Conservation (phyloP, 2,797 vertebrate species). For the Acridotheres tristis region DNA sequence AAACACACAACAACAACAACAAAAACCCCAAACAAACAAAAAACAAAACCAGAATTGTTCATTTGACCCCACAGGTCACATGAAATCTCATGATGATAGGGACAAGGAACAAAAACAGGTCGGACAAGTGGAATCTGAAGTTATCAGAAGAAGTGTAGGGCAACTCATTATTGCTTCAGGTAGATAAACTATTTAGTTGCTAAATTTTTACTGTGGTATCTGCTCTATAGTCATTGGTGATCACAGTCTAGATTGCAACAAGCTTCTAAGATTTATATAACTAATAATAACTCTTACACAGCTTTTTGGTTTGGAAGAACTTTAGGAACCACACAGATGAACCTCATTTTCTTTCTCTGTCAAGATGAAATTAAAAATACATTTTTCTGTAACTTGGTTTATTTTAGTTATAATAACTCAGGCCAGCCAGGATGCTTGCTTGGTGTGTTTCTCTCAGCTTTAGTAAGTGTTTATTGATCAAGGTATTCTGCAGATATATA, state of each 20-base stretch:
- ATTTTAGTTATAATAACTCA: not conserved
- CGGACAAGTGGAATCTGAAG: not conserved
- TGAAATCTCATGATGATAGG: not conserved
- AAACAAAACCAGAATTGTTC: not conserved
- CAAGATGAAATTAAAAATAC: slow-evolving; percentile 18
- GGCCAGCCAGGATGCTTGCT: not conserved
- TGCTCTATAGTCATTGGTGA: not conserved
- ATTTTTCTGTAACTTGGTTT: not conserved
- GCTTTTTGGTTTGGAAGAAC: not conserved
- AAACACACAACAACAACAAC: too few species aligned
- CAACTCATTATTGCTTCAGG: not conserved
- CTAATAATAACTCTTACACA: slow-evolving; percentile 17
- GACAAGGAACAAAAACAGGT: not conserved
- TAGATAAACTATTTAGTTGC: not conserved
- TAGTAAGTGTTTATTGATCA: not conserved
- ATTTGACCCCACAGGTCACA: not conserved
- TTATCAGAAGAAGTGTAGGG: not conserved
- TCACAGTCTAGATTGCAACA: not conserved
- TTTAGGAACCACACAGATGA: not conserved
- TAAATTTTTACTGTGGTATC: not conserved
- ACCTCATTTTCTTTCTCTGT: slow-evolving; percentile 12
- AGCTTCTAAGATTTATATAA: not conserved
- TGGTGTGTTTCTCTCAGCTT: not conserved
- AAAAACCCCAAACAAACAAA: not conserved
- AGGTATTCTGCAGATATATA: not conserved